A percentile compares a stretch with the other conserved stretches of the same genome.
Evolutionary conservation across 2,113 vertebrate species (phyloP).

Genomic region (Nycticebus coucang): DNA sequence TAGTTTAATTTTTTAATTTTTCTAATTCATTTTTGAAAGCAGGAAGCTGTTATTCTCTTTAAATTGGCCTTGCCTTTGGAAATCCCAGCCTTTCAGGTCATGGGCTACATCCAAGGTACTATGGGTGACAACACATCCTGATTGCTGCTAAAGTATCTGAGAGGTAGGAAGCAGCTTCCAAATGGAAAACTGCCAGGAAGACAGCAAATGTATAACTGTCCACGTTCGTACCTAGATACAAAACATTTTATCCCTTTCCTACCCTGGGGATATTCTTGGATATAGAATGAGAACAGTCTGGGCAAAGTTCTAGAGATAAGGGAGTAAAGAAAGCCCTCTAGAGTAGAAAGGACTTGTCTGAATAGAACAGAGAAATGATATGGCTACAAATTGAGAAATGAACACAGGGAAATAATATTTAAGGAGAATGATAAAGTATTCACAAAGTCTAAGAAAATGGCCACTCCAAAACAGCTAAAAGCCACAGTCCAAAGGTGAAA

Average conservation of each 20-base stretch:
- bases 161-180: background rate
- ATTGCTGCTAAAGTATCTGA: background rate
- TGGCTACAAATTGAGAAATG: background rate
- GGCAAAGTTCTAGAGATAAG: background rate
- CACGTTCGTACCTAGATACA: no score
- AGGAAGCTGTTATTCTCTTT: background rate
- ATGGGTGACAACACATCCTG: background rate
- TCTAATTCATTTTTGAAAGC: constrained; percentile 4
- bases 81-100: background rate
- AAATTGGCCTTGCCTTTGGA: background rate
- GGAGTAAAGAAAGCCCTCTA: background rate
- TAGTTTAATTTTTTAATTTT: constrained; percentile 31
- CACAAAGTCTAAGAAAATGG: background rate
- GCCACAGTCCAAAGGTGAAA: background rate
- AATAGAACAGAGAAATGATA: background rate
- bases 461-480: background rate
- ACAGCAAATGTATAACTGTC: background rate
- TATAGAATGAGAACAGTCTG: background rate
- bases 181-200: background rate
- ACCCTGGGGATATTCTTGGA: background rate
- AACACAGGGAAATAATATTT: background rate
- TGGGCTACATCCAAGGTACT: background rate
- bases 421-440: background rate
- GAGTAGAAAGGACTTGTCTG: background rate
- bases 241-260: background rate